Evolutionary conservation across 2,113 vertebrate genomes (phyloP), one percentile per base, ranked within the genome.

Genomic region (Centropus bengalensis): DNA sequence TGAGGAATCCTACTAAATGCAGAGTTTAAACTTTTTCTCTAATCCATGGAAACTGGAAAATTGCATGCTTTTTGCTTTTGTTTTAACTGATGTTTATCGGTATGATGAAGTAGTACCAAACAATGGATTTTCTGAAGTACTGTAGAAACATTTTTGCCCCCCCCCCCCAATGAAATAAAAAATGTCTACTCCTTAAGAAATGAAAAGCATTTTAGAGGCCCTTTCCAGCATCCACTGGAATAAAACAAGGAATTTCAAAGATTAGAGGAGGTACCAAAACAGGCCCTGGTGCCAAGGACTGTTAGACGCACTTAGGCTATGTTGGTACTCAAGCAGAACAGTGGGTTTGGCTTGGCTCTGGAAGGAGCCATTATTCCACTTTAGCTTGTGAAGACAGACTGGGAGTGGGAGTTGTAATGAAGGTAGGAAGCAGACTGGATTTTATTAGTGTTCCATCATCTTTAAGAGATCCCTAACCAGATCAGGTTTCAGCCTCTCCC

Each of bases 391-490:
- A 88, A 86, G 88, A 95, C 89, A 70, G 94, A 58, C 70, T 45
- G 71, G 56, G 91, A 85, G 85, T 84, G 79, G 75, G 91, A 96
- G 71, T 89, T 82, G 59, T 68, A 95, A 86, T 47, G 73, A 86
- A 91, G 66, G 91, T 89, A 88, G 81, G 91, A 94, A 95, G 36
- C 92, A 85, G 81, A 77, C 96, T 97, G 96, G 96, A 84, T 96
- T 96, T 96, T 94, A 97, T 97, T 97, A 97, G 96, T 88, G 91
- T 96, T 96, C 95, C 90, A 93, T 97, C 96, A 96, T 97, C 93
- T 97, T 93, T 95, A 97, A 94, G 94, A 91, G 96, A 95, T 91
- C 93, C 79, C 93, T 66, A 62, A 90, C 80, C 88, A 84, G 96
- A 94, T 97, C 96, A 90, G 84, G 82, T 97, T 97, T 96, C 97